Conservation (phyloP, 1,140 invertebrate genomes). For the Idris sp. region DNA sequence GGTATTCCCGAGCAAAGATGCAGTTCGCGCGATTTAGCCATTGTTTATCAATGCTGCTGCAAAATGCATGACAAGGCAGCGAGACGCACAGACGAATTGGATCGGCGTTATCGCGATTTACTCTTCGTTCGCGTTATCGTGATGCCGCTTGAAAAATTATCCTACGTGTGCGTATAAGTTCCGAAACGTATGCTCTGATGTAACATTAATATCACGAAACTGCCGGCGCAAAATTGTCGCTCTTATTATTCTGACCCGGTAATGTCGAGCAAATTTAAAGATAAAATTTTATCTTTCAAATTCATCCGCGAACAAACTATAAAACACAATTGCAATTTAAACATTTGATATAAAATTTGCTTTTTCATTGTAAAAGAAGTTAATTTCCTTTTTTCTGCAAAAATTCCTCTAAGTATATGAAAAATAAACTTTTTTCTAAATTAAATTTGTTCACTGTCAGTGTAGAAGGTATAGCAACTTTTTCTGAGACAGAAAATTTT, state of each 20-base stretch:
- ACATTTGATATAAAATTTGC: no score
- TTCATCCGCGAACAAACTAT: no score
- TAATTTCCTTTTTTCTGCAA: no score
- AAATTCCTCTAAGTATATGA: no score
- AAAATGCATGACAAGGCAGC: constrained; percentile 55
- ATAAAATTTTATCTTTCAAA: constrained; percentile 1
- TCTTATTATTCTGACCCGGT: constrained; percentile 9
- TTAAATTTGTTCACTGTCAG: no score
- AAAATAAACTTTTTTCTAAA: no score
- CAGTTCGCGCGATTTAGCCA: constrained; percentile 30
- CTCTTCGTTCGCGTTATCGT: constrained; percentile 36
- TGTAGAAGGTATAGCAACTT: no score
- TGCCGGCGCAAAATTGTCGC: constrained; percentile 14
- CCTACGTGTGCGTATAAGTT: constrained; percentile 33
- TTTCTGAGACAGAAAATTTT: no score
- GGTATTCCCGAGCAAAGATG: constrained; percentile 15
- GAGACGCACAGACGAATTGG: constrained; percentile 50
- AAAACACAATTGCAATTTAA: no score
- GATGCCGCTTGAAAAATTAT: constrained; percentile 56
- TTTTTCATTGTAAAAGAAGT: no score
- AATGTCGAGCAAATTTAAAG: constrained; percentile 13
- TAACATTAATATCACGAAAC: constrained; percentile 33
- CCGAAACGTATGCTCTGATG: constrained; percentile 19
- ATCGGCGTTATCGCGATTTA: constrained; percentile 56
- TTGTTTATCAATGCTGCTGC: constrained; percentile 57